phyloP scores from a whole-genome alignment of 2,888 invertebrate genomes.

The Ochropleura plecta region DNA sequence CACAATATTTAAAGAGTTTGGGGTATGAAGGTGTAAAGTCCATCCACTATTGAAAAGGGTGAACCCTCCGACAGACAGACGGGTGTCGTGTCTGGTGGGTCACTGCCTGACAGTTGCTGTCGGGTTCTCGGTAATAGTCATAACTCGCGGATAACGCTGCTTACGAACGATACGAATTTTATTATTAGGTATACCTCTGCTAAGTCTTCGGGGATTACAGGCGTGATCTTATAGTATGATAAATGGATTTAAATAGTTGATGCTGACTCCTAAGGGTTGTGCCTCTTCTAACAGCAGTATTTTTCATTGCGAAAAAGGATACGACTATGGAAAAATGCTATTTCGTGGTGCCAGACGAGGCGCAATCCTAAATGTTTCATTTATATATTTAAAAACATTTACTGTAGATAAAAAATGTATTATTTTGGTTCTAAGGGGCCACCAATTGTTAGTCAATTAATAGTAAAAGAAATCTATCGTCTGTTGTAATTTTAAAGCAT shows the following conservation, averaged over 20 bases:
- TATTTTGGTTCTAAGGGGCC: slow-evolving; percentile 67
- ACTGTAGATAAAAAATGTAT: slow-evolving; percentile 43
- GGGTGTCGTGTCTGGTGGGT: no score
- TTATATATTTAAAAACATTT: slow-evolving; percentile 11
- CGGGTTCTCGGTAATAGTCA: no score
- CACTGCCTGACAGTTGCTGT: no score
- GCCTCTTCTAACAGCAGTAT: background rate
- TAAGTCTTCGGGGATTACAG: background rate
- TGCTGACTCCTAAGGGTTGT: slow-evolving; percentile 13
- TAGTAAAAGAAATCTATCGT: slow-evolving; percentile 71
- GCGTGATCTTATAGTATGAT: background rate
- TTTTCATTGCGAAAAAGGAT: no score
- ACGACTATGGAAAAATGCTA: no score
- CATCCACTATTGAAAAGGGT: no score
- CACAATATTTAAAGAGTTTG: no score
- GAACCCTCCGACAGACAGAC: no score
- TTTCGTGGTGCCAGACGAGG: background rate
- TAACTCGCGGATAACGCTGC: background rate
- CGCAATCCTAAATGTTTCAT: background rate
- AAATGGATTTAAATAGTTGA: background rate
- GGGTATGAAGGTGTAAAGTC: no score
- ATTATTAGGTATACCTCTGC: background rate
- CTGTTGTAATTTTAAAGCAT: slow-evolving; percentile 75
- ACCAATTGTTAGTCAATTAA: slow-evolving; percentile 80
- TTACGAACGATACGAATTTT: background rate